Conservation (phyloP, 2,888 invertebrate species). For the Drosophila peninsularis region DNA sequence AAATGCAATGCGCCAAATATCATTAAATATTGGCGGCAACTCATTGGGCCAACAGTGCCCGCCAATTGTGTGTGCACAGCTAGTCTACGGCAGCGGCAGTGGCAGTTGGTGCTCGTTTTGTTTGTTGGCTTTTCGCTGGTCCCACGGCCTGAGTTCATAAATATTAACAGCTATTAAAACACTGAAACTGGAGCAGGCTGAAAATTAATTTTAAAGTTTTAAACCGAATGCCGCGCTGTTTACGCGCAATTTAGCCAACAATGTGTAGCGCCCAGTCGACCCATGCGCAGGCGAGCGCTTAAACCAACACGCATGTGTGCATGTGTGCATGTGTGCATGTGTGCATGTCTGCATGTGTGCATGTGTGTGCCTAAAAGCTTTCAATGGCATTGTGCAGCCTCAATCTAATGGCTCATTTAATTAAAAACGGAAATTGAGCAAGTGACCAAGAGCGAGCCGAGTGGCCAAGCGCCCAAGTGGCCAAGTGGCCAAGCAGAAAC, state of each 20-base stretch:
- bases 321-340: slow-evolving; percentile 5
- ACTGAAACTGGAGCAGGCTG: slow-evolving; percentile 34
- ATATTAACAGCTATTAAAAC: slow-evolving; percentile 78
- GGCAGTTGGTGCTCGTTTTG: slow-evolving; percentile 27
- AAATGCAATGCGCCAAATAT: slow-evolving; percentile 47
- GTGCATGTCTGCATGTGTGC: slow-evolving; percentile 3
- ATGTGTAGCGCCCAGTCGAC: slow-evolving; percentile 6
- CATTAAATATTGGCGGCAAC: slow-evolving; percentile 72
- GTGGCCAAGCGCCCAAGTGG: slow-evolving; percentile 65
- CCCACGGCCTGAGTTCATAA: slow-evolving; percentile 66
- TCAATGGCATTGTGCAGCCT: slow-evolving; percentile 32
- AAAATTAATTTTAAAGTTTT: slow-evolving; percentile 76
- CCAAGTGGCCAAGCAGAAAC: slow-evolving; percentile 61
- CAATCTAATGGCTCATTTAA: slow-evolving; percentile 75
- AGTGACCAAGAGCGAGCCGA: slow-evolving; percentile 58
- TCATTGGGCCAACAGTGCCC: slow-evolving; percentile 31
- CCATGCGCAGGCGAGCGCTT: not conserved
- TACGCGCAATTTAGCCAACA: slow-evolving; percentile 61
- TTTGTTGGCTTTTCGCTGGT: slow-evolving; percentile 43
- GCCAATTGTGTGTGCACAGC: slow-evolving; percentile 32
- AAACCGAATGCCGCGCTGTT: slow-evolving; percentile 63
- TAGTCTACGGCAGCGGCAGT: slow-evolving; percentile 11
- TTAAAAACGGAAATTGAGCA: slow-evolving; percentile 80
- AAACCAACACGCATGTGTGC: not conserved
- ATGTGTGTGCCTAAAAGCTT: slow-evolving; percentile 24